These are phyloP conservation scores for Anguilla megastoma DNA, from an alignment of 2,797 vertebrate genomes.

Conservation along the genomic window DNA sequence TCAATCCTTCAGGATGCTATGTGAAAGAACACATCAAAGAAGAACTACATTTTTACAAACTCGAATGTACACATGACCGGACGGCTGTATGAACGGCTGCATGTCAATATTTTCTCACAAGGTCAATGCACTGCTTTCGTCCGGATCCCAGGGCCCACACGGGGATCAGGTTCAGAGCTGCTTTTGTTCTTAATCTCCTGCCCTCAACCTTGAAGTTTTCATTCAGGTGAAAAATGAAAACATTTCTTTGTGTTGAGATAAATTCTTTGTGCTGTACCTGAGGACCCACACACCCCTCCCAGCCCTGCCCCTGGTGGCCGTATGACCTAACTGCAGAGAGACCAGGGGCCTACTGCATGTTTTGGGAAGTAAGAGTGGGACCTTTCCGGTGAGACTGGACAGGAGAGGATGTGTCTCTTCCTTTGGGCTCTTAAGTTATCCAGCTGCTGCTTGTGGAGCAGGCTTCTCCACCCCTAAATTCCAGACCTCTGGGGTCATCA, in stretches of 20 bases:
- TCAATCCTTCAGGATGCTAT: background rate
- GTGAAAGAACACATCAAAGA: background rate
- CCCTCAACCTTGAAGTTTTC: background rate
- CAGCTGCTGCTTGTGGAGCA: background rate
- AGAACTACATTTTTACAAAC: background rate
- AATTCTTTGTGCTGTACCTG: background rate
- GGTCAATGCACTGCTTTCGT: background rate
- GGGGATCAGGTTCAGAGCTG: background rate
- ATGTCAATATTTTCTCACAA: background rate
- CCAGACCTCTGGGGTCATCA: background rate
- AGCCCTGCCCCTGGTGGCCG: background rate
- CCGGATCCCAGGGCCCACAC: background rate
- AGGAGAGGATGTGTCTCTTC: background rate
- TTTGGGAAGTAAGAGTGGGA: background rate
- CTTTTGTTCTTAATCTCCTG: background rate
- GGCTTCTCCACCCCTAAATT: background rate
- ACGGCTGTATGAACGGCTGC: background rate
- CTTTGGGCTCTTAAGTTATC: background rate
- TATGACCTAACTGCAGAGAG: background rate
- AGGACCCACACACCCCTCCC: background rate
- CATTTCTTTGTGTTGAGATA: background rate
- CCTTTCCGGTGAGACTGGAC: background rate
- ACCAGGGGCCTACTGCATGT: background rate
- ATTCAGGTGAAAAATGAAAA: background rate
- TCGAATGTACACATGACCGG: background rate